Evolutionary conservation across 92 coral and sea anemone genomes (phyloP).

Genomic region (Zoanthus gigantus): DNA sequence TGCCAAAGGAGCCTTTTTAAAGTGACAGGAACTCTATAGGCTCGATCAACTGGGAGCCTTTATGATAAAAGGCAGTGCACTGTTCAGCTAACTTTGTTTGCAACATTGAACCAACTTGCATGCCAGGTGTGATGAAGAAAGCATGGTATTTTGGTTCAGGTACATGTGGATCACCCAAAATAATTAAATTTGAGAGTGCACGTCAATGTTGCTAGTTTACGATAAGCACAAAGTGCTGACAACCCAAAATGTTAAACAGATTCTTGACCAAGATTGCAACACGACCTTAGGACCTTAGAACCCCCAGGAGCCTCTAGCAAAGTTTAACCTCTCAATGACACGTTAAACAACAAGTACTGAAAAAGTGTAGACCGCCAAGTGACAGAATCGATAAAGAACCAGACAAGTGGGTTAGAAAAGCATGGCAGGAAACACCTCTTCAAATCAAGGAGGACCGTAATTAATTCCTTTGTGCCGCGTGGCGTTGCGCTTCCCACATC

Average conservation of each 20-base stretch:
- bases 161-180: conserved; percentile 37
- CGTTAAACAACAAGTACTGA: conserved; percentile 55
- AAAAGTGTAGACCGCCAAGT: conserved; percentile 49
- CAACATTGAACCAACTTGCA: conserved; percentile 24
- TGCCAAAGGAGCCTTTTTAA: conserved; percentile 46
- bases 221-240: background rate
- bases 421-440: background rate
- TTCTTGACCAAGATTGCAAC: conserved; percentile 46
- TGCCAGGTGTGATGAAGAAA: conserved; percentile 59
- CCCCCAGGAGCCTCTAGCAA: conserved; percentile 59
- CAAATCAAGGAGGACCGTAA: background rate
- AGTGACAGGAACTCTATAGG: too few relatives aligned
- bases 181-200: background rate
- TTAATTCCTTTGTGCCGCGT: conserved; percentile 25
- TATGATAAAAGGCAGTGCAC: too few relatives aligned
- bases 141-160: conserved; percentile 39
- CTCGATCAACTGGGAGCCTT: background rate
- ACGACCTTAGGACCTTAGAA: background rate
- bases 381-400: conserved; percentile 55
- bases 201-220: conserved; percentile 14
- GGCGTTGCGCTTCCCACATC: conserved; percentile 45
- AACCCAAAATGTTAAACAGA: conserved; percentile 17
- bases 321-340: conserved; percentile 54
- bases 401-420: conserved; percentile 50
- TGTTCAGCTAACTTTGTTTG: too few relatives aligned